Percentiles rank a stretch among this genome's conserved stretches.
phyloP scores from a whole-genome alignment of 2,113 vertebrate genomes.

The Natator depressus region DNA sequence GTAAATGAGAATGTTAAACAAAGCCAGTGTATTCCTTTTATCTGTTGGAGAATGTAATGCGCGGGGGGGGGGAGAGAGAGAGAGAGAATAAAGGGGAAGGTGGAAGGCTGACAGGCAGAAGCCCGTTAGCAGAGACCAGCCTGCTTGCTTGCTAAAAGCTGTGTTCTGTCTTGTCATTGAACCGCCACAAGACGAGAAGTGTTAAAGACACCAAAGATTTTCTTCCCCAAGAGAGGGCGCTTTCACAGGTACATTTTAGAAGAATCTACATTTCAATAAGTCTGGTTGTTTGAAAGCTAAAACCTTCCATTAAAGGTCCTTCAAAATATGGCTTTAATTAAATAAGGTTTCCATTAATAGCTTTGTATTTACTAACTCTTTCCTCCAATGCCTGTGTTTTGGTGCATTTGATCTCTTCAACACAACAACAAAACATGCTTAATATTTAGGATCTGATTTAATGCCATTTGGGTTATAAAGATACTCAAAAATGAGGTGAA shows the following conservation, averaged over 20 bases:
- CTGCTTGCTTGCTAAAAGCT: too few species aligned
- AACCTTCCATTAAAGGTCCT: neutral
- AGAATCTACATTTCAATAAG: neutral
- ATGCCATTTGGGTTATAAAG: constrained; percentile 18
- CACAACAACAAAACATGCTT: neutral
- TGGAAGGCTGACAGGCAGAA: too few species aligned
- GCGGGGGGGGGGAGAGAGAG: too few species aligned
- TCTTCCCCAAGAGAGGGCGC: neutral
- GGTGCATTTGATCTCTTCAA: neutral
- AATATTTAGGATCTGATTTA: constrained; percentile 43
- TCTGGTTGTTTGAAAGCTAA: neutral
- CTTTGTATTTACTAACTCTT: neutral
- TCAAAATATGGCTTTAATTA: constrained; percentile 8
- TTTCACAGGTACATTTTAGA: neutral
- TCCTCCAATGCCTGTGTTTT: neutral
- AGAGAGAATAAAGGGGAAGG: too few species aligned
- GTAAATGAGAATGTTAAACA: too few species aligned
- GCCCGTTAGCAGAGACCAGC: too few species aligned
- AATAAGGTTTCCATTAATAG: neutral
- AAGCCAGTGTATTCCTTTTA: too few species aligned
- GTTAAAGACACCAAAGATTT: neutral
- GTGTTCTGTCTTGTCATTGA: too few species aligned
- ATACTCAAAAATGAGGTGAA: constrained; percentile 32
- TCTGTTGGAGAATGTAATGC: too few species aligned
- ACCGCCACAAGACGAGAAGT: neutral